A percentile compares a stretch with the other conserved stretches of the same genome.
phyloP scores from a whole-genome alignment of 2,113 vertebrate species.

The Ornithorhynchus anatinus region DNA sequence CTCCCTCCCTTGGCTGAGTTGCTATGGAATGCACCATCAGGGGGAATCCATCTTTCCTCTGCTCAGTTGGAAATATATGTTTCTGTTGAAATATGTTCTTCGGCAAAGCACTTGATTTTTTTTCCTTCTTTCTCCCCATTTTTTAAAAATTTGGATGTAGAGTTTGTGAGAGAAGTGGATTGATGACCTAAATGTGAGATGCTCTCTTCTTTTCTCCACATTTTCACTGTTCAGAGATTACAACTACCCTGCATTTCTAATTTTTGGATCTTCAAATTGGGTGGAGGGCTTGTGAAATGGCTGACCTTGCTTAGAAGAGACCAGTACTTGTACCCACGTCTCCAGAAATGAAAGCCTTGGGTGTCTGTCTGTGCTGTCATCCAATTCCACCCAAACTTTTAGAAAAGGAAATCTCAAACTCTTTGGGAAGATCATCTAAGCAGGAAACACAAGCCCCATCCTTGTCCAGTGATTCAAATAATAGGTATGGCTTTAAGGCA shows the following conservation, averaged over 20 bases:
- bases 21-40: neutral
- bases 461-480: neutral
- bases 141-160: too few relatives aligned
- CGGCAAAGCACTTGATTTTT: conserved; percentile 1
- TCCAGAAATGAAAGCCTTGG: neutral
- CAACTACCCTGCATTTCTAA: too few relatives aligned
- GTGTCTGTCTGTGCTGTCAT: neutral
- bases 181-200: too few relatives aligned
- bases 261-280: neutral
- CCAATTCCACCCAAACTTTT: neutral
- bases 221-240: too few relatives aligned
- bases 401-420: neutral
- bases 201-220: too few relatives aligned
- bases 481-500: too few relatives aligned
- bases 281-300: neutral
- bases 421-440: neutral
- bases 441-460: neutral
- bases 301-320: neutral
- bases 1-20: neutral
- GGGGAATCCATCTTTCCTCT: conserved; percentile 11
- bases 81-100: neutral
- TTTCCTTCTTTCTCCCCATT: too few relatives aligned
- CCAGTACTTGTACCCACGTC: neutral
- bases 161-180: too few relatives aligned
- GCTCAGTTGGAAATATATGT: conserved; percentile 19